Base-by-base conservation (phyloP, 2,797 vertebrate species). In the Atherinosoma microstoma region DNA sequence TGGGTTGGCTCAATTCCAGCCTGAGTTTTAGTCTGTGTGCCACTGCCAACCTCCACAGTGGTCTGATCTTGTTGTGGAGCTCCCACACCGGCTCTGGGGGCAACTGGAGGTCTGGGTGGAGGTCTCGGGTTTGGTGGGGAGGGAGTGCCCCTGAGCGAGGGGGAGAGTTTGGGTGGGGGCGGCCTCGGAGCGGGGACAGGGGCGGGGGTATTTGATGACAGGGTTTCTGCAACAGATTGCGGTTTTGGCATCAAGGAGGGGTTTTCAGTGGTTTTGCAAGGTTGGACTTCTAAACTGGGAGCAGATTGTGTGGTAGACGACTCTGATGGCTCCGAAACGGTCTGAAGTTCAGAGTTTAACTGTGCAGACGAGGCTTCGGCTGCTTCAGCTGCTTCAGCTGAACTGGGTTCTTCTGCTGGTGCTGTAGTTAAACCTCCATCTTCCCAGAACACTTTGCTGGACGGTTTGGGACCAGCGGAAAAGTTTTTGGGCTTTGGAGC, bases 391-490 rank as follows among this genome's bases (percentile, higher is more conserved):
- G 42, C 30, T 29, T 40, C 57, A 65, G 49, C 49, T 0, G 6
- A 5, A 0, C 16, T 45, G 0, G 63, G 32, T n/a, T n/a, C n/a
- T 57, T 78, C 66, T 1, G 13, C 4, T 2, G 8, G 12, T 2
- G 6, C 54, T 15, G 88, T 74, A 73, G 90, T 76, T 4, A 61
- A 71, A 35, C 89, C 49, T 0, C 10, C 91, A 53, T 93, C 94
- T 10, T 96, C 96, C 90, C 94, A 95, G 58, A 94, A 94, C 67
- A 64, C 86, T 85, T 93, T 94, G 78, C 74, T 84, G 66, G 88
- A 83, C 6, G 95, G 95, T 84, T 96, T 96, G 27, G 93, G 91
- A 40, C 92, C 89, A 30, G 95, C 77, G 1, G 84, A 64, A 4
- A 84, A 3, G 62, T n/a, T 87, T 64, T 91, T 89, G n/a, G 96